Percentiles rank a stretch among this genome's conserved stretches.
Evolutionary conservation across 92 coral and sea anemone species (phyloP).

Genomic region (Epizoanthus stellaris): DNA sequence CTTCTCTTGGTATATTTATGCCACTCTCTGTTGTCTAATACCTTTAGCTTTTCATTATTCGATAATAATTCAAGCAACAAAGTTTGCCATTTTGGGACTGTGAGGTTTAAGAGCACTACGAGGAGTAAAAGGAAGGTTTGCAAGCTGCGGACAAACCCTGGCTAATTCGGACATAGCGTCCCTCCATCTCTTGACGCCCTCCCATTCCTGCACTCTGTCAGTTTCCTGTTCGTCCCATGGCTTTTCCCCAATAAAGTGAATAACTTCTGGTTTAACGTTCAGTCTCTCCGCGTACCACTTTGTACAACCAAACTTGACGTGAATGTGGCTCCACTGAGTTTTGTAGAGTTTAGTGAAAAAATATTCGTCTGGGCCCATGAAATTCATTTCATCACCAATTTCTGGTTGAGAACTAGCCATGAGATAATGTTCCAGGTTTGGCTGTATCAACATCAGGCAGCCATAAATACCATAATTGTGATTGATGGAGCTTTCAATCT

Average conservation of each 20-base stretch:
- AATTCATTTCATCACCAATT: conserved; percentile 70
- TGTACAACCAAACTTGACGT: conserved; percentile 79
- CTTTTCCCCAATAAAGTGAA: conserved; percentile 77
- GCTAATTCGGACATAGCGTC: not conserved
- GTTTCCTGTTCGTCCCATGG: conserved; percentile 73
- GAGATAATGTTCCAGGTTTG: conserved; percentile 75
- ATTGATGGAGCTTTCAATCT: conserved; percentile 72
- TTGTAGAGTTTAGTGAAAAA: conserved; percentile 87
- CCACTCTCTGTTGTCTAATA: too few species aligned
- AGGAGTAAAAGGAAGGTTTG: not conserved
- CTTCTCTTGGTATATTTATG: too few species aligned
- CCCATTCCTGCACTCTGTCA: conserved; percentile 60
- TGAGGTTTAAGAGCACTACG: too few species aligned
- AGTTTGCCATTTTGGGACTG: too few species aligned
- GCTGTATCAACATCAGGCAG: conserved; percentile 79
- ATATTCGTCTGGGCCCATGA: conserved; percentile 86
- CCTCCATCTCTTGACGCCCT: conserved; percentile 54
- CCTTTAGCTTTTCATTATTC: too few species aligned
- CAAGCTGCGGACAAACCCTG: not conserved
- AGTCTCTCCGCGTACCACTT: conserved; percentile 72
- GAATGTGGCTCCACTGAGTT: conserved; percentile 80
- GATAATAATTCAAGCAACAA: too few species aligned
- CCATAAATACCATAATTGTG: conserved; percentile 89
- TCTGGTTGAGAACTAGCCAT: conserved; percentile 78
- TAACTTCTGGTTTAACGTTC: conserved; percentile 55